phyloP scores from a whole-genome alignment of 1,140 invertebrate genomes.

The Hormaphis cornu region DNA sequence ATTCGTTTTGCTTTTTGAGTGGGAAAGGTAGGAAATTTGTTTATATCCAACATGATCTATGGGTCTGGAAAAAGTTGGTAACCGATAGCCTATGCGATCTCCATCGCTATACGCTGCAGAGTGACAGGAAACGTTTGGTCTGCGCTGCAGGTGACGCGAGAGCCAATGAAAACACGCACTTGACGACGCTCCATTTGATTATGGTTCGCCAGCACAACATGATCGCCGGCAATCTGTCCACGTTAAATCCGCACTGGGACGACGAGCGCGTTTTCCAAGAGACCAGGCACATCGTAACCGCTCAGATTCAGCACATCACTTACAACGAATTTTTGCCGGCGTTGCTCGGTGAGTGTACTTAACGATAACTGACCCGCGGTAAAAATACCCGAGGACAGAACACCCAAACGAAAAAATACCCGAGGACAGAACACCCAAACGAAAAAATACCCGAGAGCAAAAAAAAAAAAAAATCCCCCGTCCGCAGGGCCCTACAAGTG shows the following conservation, averaged over 20 bases:
- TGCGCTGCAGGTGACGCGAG: constrained; percentile 64
- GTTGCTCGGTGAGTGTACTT: constrained; percentile 53
- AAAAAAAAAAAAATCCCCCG: too few relatives aligned
- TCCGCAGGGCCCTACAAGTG: too few relatives aligned
- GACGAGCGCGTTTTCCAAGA: constrained; percentile 76
- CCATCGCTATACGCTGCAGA: too few relatives aligned
- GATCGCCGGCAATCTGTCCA: constrained; percentile 53
- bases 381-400: background rate
- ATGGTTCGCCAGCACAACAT: constrained; percentile 78
- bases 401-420: too few relatives aligned
- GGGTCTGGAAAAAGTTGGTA: too few relatives aligned
- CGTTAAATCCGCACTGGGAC: constrained; percentile 70
- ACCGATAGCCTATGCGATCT: too few relatives aligned
- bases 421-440: too few relatives aligned
- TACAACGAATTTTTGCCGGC: constrained; percentile 81
- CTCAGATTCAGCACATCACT: constrained; percentile 76
- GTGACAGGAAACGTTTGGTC: too few relatives aligned
- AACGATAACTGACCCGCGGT: background rate
- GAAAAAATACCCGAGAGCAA: background rate
- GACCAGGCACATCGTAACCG: constrained; percentile 63
- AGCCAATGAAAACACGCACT: constrained; percentile 69
- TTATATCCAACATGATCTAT: too few relatives aligned
- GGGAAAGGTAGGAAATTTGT: too few relatives aligned
- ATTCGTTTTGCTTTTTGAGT: too few relatives aligned
- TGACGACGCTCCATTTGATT: constrained; percentile 72